Evolutionary conservation across 1,140 invertebrate genomes (phyloP).

Genomic region (Nomia melanderi): DNA sequence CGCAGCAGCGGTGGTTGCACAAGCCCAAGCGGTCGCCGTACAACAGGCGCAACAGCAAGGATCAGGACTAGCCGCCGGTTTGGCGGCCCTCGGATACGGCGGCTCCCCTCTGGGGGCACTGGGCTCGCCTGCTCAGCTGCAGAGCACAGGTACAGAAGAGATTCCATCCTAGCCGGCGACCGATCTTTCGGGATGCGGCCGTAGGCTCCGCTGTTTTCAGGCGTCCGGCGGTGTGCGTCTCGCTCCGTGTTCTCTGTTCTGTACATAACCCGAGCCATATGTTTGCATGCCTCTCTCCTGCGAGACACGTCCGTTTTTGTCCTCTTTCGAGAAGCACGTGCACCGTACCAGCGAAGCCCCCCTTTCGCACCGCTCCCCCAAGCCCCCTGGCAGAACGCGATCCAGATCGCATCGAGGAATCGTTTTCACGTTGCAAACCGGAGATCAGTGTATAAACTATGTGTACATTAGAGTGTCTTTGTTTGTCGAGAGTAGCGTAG

Average conservation of each 20-base stretch:
- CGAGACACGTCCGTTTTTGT: slow-evolving; percentile 30
- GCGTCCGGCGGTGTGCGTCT: slow-evolving; percentile 35
- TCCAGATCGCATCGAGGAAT: too few species aligned
- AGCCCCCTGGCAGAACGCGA: too few species aligned
- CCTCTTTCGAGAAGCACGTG: slow-evolving; percentile 27
- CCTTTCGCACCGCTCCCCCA: too few species aligned
- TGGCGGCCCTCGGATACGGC: slow-evolving; percentile 79
- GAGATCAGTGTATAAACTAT: too few species aligned
- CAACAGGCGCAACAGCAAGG: slow-evolving; percentile 80
- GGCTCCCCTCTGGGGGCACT: slow-evolving; percentile 79
- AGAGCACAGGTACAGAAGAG: slow-evolving; percentile 76
- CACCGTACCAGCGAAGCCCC: too few species aligned
- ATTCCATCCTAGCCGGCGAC: not conserved
- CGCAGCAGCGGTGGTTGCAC: slow-evolving; percentile 79
- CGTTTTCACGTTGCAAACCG: too few species aligned
- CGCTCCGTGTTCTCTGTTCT: slow-evolving; percentile 6
- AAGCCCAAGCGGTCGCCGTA: slow-evolving; percentile 79
- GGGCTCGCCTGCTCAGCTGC: slow-evolving; percentile 79
- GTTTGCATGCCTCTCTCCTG: slow-evolving; percentile 51
- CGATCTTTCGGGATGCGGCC: not conserved
- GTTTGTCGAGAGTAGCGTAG: too few species aligned
- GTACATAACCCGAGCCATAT: slow-evolving; percentile 42
- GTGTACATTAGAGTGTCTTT: too few species aligned
- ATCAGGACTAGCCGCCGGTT: slow-evolving; percentile 78
- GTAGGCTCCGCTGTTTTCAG: slow-evolving; percentile 12